Base-by-base conservation (phyloP, 2,113 vertebrate species). In the Bucco capensis region DNA sequence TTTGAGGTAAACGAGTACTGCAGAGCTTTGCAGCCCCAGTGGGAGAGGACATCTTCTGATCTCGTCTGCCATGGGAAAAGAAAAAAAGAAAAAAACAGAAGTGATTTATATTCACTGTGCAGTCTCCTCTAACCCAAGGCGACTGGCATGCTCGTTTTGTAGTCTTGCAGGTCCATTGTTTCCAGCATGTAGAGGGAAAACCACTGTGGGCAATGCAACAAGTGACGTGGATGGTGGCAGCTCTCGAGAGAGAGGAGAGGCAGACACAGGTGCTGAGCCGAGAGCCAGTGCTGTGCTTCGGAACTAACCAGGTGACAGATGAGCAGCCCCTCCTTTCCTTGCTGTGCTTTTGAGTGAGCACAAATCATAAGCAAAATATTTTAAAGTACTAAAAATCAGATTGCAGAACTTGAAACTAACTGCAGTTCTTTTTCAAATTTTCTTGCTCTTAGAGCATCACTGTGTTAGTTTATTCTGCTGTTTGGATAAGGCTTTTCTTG, bases 141-240 rank as follows among this genome's bases (percentile, higher is more conserved):
- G 24, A 2, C 14, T 86, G 2, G 38, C 22, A 0, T 1, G 83
- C 38, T 54, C 25, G 2, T 10, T 23, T 7, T 22, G 69, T 8
- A 6, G 47, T 4, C 69, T 12, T 8, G 49, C 81, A 21, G 92
- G 69, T 71, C 69, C 56, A 1, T 21, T 5, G 35, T 44, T 35
- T 12, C 18, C 79, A 14, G 73, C 8, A 21, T 5, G 65, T 0
- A 57, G n/a, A 66, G 22, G 27, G 40, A 28, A 10, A 8, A 12
- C 38, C 31, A 13, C 74, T 27, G 56, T 8, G 9, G 87, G 81
- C 23, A 3, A 19, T 19, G 73, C 91, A 92, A 94, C 89, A 95
- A 60, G 91, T 95, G 75, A 1, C 35, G 5, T 4, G 42, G 37
- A 14, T 30, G 42, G 60, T 1, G 54, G 78, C 74, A 44, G 87